Percentiles rank a stretch among this genome's conserved stretches.
These are phyloP conservation scores for Cyclura pinguis DNA, from an alignment of 2,797 vertebrate species.

Conservation along the genomic window DNA sequence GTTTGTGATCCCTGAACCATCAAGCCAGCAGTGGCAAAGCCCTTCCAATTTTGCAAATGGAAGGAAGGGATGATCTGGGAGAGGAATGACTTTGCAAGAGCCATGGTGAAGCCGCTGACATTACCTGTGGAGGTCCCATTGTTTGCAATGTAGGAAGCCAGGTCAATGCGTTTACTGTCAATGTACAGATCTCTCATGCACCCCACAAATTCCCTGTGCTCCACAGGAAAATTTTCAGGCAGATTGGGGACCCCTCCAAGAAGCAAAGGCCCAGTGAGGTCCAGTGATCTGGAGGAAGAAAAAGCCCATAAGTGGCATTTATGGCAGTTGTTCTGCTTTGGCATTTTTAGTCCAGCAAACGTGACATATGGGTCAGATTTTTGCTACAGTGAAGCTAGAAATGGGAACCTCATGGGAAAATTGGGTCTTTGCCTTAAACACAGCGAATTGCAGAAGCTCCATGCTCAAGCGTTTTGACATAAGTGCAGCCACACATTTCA, in stretches of 20 bases:
- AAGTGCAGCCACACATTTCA: neutral
- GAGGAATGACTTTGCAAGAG: neutral
- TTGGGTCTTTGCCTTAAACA: neutral
- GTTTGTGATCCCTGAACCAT: neutral
- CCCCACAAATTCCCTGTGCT: constrained; percentile 93
- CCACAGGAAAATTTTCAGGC: constrained; percentile 94
- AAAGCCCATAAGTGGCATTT: constrained; percentile 21
- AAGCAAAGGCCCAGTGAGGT: constrained; percentile 87
- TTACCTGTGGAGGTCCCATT: constrained; percentile 93
- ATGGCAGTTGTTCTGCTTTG: neutral
- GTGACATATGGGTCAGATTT: neutral
- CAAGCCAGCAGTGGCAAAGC: neutral
- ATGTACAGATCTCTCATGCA: constrained; percentile 97
- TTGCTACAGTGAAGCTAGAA: neutral
- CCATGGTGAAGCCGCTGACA: neutral
- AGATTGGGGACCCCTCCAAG: constrained; percentile 97
- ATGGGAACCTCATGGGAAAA: neutral
- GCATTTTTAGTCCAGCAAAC: neutral
- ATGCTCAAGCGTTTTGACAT: constrained; percentile 4
- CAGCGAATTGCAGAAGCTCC: constrained; percentile 36
- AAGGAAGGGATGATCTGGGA: neutral
- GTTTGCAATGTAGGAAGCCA: constrained; percentile 96
- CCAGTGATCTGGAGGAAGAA: constrained; percentile 80
- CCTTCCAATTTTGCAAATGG: neutral
- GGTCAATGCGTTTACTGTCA: constrained; percentile 91